Evolutionary conservation across 2,888 invertebrate species (phyloP).

Genomic region (Ypsolopha scabrella): DNA sequence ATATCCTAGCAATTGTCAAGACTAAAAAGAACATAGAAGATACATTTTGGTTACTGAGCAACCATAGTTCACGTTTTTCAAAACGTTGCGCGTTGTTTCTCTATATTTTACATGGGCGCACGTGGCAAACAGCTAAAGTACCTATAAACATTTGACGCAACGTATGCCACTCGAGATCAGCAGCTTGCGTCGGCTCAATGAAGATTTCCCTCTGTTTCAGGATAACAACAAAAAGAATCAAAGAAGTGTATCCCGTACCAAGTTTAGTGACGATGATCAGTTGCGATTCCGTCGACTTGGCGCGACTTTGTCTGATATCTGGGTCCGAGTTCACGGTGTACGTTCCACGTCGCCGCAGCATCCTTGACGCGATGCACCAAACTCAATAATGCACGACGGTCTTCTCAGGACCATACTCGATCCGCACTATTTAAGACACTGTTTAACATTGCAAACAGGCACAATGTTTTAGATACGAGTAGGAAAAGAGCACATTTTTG

Average conservation of each 20-base stretch:
- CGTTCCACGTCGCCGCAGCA: conserved; percentile 56
- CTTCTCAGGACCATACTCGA: not conserved
- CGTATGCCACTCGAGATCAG: too few species aligned
- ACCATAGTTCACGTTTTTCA: too few species aligned
- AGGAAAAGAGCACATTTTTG: not conserved
- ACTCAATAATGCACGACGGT: not conserved
- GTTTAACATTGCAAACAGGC: too few species aligned
- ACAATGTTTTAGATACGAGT: not conserved
- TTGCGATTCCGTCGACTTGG: conserved; percentile 25
- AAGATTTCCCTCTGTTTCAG: too few species aligned
- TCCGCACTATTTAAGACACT: not conserved
- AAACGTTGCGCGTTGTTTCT: too few species aligned
- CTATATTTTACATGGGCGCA: too few species aligned
- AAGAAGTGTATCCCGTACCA: conserved; percentile 26
- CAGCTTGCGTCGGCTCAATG: too few species aligned
- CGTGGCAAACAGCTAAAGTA: too few species aligned
- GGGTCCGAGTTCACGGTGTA: conserved; percentile 56
- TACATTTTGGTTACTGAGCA: too few species aligned
- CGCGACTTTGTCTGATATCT: conserved; percentile 26
- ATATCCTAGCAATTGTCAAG: too few species aligned
- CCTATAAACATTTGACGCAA: too few species aligned
- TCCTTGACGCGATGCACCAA: conserved; percentile 16
- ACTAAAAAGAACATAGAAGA: too few species aligned
- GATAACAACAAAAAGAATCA: not conserved
- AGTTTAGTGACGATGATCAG: conserved; percentile 30